Percentiles rank a stretch among this genome's conserved stretches.
phyloP scores from a whole-genome alignment of 2,797 vertebrate species.

The Scyliorhinus canicula region DNA sequence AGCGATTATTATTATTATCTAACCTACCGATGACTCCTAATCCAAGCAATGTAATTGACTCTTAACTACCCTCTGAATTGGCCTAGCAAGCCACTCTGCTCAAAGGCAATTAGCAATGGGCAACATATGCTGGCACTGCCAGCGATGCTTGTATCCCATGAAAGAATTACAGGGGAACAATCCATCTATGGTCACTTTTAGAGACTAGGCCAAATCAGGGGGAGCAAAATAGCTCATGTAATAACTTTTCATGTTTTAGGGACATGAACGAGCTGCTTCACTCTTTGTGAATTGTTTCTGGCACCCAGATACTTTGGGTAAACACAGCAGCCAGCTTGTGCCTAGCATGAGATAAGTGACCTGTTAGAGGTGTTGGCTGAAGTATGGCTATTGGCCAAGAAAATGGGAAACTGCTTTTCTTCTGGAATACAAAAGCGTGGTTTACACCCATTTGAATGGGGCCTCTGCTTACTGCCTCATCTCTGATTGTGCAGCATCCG shows the following conservation, averaged over 20 bases:
- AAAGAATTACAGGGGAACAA: neutral
- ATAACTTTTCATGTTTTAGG: neutral
- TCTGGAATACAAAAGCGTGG: neutral
- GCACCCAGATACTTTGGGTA: too few relatives aligned
- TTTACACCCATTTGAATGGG: neutral
- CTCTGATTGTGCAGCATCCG: neutral
- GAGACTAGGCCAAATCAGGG: neutral
- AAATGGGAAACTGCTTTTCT: neutral
- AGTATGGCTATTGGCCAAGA: neutral
- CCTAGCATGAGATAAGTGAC: neutral
- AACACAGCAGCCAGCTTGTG: neutral
- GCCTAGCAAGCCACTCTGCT: too few relatives aligned
- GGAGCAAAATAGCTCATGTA: neutral
- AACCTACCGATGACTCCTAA: too few relatives aligned
- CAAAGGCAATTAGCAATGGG: too few relatives aligned
- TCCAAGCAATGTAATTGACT: too few relatives aligned
- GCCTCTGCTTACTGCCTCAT: neutral
- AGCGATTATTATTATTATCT: too few relatives aligned
- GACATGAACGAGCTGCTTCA: neutral
- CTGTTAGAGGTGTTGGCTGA: neutral
- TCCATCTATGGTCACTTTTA: neutral
- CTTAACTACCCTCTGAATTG: too few relatives aligned
- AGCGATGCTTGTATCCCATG: too few relatives aligned
- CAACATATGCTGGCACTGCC: too few relatives aligned
- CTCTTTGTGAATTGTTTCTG: neutral